Percentiles rank a stretch among this genome's conserved stretches.
Evolutionary conservation across 37 sponge, comb jelly and placozoan species (phyloP).

Genomic region (Haliclona indistincta): DNA sequence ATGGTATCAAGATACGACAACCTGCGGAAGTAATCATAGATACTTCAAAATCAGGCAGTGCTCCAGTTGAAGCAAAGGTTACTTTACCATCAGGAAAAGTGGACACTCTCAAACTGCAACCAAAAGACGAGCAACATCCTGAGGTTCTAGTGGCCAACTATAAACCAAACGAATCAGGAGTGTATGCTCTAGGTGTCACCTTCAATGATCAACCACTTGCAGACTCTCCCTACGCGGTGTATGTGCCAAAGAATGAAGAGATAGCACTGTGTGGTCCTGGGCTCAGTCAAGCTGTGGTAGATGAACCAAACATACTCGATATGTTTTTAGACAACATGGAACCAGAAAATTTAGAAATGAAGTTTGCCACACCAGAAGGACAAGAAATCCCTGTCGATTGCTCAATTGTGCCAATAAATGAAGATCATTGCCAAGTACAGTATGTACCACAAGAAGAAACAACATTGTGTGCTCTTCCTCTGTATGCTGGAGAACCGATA

Average conservation of each 20-base stretch:
- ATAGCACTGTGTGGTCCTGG: constrained; percentile 69
- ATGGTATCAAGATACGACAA: constrained; percentile 41
- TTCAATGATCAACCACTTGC: constrained; percentile 63
- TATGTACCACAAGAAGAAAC: constrained; percentile 65
- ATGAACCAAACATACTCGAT: constrained; percentile 37
- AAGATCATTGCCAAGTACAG: constrained; percentile 51
- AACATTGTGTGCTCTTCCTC: constrained; percentile 5
- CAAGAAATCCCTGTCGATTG: constrained; percentile 20
- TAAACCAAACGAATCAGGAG: constrained; percentile 50
- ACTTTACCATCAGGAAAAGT: constrained; percentile 36
- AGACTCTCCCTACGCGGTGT: constrained; percentile 53
- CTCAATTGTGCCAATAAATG: no score
- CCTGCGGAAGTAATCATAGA: constrained; percentile 54
- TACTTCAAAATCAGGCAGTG: constrained; percentile 55
- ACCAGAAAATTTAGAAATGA: constrained; percentile 49
- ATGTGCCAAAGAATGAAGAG: constrained; percentile 23
- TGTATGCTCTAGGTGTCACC: constrained; percentile 49
- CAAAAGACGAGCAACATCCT: constrained; percentile 42
- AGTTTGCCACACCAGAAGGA: constrained; percentile 67
- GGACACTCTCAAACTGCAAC: neutral
- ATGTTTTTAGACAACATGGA: constrained; percentile 65
- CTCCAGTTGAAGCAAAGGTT: constrained; percentile 50
- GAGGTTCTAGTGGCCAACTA: constrained; percentile 46
- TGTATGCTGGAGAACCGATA: constrained; percentile 40
- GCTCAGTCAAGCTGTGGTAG: constrained; percentile 59